Base-by-base conservation (phyloP, 2,113 vertebrate species). In the Propithecus coquereli region DNA sequence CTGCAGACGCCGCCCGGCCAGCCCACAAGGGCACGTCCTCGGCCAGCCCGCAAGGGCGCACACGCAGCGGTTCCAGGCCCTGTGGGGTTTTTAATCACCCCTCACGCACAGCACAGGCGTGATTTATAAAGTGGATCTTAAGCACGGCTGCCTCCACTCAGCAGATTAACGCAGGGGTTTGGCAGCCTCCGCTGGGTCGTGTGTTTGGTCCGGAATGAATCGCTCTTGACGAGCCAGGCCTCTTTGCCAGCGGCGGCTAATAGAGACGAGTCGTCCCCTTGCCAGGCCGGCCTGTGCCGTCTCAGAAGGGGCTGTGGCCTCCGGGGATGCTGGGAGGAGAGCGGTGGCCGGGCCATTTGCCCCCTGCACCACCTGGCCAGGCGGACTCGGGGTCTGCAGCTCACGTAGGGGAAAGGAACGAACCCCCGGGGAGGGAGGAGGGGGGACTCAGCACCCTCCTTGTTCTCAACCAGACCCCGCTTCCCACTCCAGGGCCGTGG, bases 81-180 rank as follows among this genome's bases (percentile, higher is more conserved):
- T 11, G 1, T 5, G 27, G 90, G 47, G 3, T 8, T 27, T 57
- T n/a, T 14, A 11, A 9, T 8, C 61, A 3, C 23, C 20, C 59
- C 40, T 34, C 23, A 0, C 2, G 0, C 2, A 0, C 54, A 17
- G n/a, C 5, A 5, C 77, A 27, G 71, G 8, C 1, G 0, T 45
- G 14, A 25, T 18, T 70, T 23, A 50, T 27, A 20, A 81, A 66
- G 13, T 8, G 70, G 25, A 20, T 14, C 86, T 40, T 20, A 50
- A 63, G 43, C 23, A 0, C n/a, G 1, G 11, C 43, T 3, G 1
- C 77, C 87, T 9, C 30, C 13, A 6, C 63, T 22, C 54, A 23
- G 80, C 47, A 5, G 47, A 50, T 43, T 9, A 61, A 0, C 8
- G 1, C 30, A 8, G 37, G 63, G 45, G 4, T 1, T 20, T 40